Conservation (phyloP, 1,140 invertebrate species). For the Bombyx mori region ASM3026992v2 NC_085129.1:6402001-6402500, state of each 20-base stretch:
- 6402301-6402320: not conserved
- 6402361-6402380: too few species aligned
- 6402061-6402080: slow-evolving; percentile 20
- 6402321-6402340: not conserved
- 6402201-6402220: slow-evolving; percentile 5
- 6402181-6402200: slow-evolving; percentile 17
- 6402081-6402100: slow-evolving; percentile 16
- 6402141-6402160: slow-evolving; percentile 19
- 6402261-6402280: slow-evolving; percentile 5
- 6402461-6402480: too few species aligned
- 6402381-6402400: too few species aligned
- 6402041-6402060: not conserved
- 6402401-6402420: too few species aligned
- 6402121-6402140: slow-evolving; percentile 20
- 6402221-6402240: slow-evolving; percentile 15
- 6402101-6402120: slow-evolving; percentile 23
- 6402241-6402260: slow-evolving; percentile 17
- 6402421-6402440: too few species aligned
- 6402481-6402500: too few species aligned
- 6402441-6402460: too few species aligned
- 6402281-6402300: not conserved
- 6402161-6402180: slow-evolving; percentile 20
- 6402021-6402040: not conserved
- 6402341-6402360: too few species aligned
- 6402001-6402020: too few species aligned